Conservation (phyloP, 2,113 vertebrate genomes). For the Amblyopsis rosae region DNA sequence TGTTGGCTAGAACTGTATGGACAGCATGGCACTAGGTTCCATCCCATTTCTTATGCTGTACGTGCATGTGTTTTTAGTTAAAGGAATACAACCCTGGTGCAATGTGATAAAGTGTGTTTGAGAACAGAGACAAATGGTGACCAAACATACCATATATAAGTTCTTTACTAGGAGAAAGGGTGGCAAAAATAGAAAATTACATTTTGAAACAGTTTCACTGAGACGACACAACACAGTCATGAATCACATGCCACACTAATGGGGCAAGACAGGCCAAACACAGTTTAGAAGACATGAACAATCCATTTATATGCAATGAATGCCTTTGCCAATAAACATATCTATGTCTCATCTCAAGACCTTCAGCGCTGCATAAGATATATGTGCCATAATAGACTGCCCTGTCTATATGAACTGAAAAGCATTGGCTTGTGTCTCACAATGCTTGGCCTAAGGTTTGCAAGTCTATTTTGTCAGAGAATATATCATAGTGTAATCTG, state of each 20-base stretch:
- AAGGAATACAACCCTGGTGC: slow-evolving; percentile 27
- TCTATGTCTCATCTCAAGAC: slow-evolving; percentile 47
- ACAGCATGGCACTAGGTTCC: slow-evolving; percentile 45
- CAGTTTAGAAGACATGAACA: slow-evolving; percentile 44
- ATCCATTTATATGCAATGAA: slow-evolving; percentile 51
- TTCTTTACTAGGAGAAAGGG: slow-evolving; percentile 31
- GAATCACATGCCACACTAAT: slow-evolving; percentile 47
- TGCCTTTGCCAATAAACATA: slow-evolving; percentile 43
- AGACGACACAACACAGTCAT: slow-evolving; percentile 32
- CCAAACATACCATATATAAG: slow-evolving; percentile 8
- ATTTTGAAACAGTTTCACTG: slow-evolving; percentile 17
- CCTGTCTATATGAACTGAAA: slow-evolving; percentile 16
- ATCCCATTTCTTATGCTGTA: slow-evolving; percentile 43
- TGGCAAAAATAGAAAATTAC: slow-evolving; percentile 11
- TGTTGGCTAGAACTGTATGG: slow-evolving; percentile 34
- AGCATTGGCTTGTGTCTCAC: slow-evolving; percentile 34
- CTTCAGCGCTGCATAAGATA: slow-evolving; percentile 29
- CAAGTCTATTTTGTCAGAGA: slow-evolving; percentile 3
- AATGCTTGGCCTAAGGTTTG: slow-evolving; percentile 34
- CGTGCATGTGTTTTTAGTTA: slow-evolving; percentile 52
- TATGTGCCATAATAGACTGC: slow-evolving; percentile 35
- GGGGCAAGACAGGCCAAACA: slow-evolving; percentile 27
- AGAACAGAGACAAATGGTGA: slow-evolving; percentile 3
- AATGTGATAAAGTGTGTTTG: slow-evolving; percentile 27
- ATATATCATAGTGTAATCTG: slow-evolving; percentile 61